Evolutionary conservation across 2,888 invertebrate genomes (phyloP).

Genomic region (Epirrhoe tristata): DNA sequence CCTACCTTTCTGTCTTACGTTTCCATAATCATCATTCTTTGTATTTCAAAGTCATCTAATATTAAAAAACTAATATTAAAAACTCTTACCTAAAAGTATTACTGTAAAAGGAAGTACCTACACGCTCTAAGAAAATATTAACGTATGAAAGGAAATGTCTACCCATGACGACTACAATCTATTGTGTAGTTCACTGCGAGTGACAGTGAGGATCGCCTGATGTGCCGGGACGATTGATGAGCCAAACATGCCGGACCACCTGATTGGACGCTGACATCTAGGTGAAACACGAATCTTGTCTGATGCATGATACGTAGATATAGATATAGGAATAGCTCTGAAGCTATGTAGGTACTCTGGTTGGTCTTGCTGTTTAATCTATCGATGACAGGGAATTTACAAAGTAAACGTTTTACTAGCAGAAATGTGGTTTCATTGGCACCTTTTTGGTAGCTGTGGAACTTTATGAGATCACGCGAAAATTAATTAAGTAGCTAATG

Average conservation of each 20-base stretch:
- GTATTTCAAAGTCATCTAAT: no score
- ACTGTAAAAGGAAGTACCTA: no score
- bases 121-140: no score
- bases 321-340: background rate
- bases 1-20: no score
- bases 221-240: slow-evolving; percentile 9
- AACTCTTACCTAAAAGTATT: no score
- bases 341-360: background rate
- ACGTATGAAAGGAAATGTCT: background rate
- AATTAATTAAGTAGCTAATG: no score
- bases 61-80: no score
- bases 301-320: background rate
- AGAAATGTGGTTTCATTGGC: no score
- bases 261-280: background rate
- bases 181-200: background rate
- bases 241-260: background rate
- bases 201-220: background rate
- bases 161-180: background rate
- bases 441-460: no score
- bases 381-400: background rate
- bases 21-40: no score
- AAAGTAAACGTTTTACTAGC: background rate
- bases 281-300: background rate
- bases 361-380: background rate
- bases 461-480: no score